These are phyloP conservation scores for Eptatretus atami DNA, from an alignment of 2,797 vertebrate species.

Conservation along the genomic window DNA sequence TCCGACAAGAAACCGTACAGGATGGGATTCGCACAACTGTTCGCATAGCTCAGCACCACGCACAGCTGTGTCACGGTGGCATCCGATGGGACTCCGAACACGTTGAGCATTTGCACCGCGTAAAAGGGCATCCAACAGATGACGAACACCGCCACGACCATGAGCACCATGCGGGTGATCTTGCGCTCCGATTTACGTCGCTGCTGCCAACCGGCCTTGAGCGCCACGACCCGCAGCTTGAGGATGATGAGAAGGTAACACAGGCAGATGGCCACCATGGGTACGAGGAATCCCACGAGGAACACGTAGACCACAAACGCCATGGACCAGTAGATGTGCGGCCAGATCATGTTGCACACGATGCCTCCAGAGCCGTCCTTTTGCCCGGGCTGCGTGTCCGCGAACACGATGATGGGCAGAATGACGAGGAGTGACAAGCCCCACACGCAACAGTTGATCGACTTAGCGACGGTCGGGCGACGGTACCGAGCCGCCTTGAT, in stretches of 20 bases:
- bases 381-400: conserved; percentile 9
- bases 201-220: conserved; percentile 13
- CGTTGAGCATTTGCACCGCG: conserved; percentile 12
- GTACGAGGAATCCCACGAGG: conserved; percentile 13
- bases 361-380: conserved; percentile 7
- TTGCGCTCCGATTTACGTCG: conserved; percentile 12
- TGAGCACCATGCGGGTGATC: conserved; percentile 12
- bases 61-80: conserved; percentile 12
- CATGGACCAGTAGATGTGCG: conserved; percentile 11
- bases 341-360: conserved; percentile 14
- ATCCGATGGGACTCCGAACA: conserved; percentile 12
- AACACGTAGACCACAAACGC: conserved; percentile 13
- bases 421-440: conserved; percentile 12
- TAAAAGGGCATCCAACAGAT: conserved; percentile 15
- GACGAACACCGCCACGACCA: conserved; percentile 13
- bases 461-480: conserved; percentile 12
- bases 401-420: conserved; percentile 13
- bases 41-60: conserved; percentile 14
- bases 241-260: conserved; percentile 13
- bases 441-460: conserved; percentile 13
- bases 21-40: conserved; percentile 14
- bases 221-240: conserved; percentile 12
- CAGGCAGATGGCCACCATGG: conserved; percentile 11
- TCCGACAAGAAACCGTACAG: conserved; percentile 14
- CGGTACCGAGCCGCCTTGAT: conserved; percentile 12